Evolutionary conservation across 1,140 invertebrate species (phyloP), one percentile per base, ranked within the genome.

Genomic region (Catajapyx aquilonaris): DNA sequence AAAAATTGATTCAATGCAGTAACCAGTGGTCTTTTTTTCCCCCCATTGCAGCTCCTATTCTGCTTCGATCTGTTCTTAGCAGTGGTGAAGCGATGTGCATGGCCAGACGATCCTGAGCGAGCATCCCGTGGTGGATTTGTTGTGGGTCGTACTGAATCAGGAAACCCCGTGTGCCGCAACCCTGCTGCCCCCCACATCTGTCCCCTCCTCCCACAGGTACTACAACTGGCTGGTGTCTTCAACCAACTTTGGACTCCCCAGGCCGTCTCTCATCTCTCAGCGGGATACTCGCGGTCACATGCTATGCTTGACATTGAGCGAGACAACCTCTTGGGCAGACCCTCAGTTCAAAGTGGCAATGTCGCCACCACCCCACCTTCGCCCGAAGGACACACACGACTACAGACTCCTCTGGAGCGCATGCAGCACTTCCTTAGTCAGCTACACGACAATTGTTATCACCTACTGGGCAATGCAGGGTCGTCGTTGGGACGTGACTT

Each of bases 71-170:
- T 79, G 3, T 63, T 85, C 0, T 53, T 83, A 16, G 81, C 81
- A 45, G 76, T 86, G 5, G 71, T 87, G 1, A 88, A 87, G 55
- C 66, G 84, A 13, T 83, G 79, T 49, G 68, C 71, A 1, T 81
- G 81, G 61, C 83, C 84, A 1, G 78, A 80, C 55, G 53, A 60
- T 35, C 69, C 74, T 2, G 76, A 83, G 53, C 59, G 77, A 21
- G 78, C 79, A 1, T 66, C 71, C 5, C 62, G 73, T 30, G 83
- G 83, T 20, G 81, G 81, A 5, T 88, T 88, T 55, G 66, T 84
- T 3, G 68, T 74, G 1, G 71, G 45, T 10, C 64, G 72, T 22
- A 79, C 75, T 3, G 69, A 75, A 41, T 65, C 70, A 22, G 78
- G 78, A 10, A 77, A 78, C 56, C 71, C 73, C 5, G 64, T 84